Base-by-base conservation (phyloP, 2,888 invertebrate species). In the Atethmia centrago region DNA sequence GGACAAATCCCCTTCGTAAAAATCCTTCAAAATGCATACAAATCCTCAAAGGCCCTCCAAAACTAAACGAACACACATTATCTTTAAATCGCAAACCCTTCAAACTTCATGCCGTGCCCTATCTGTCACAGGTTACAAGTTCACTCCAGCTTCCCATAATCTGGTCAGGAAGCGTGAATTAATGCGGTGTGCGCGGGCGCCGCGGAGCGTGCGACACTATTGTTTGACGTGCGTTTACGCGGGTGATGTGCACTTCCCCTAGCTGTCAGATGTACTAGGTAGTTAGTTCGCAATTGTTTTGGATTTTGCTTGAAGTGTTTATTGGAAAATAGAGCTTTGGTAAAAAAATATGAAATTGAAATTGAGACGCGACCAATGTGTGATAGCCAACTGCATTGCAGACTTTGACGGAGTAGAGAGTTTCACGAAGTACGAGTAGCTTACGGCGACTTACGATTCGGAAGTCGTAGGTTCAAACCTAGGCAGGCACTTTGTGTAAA, bases 121-220 rank as follows among this genome's bases (percentile, higher is more conserved):
- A 91, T 91, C 91, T 88, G 31, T 49, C 77, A 71, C 77, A 80
- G 84, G 85, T 55, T 82, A 84, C 71, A 84, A 74, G 82, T 82
- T 79, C 82, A 72, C 72, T 82, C 66, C 65, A 78, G 64, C 71
- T 58, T 82, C 80, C 59, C 67, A 71, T 79, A 69, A n/a, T 73
- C 77, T 79, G 75, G 74, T 83, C 82, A 90, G 92, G 92, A 92
- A 90, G 90, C 88, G 82, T 64, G 84, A 90, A 92, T 92, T 91
- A 91, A 87, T 77, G 74, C 85, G 82, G 80, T 85, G 85, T 86
- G 86, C 86, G 87, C 87, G 16, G 70, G 77, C 85, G 83, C 79
- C 72, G 78, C 72, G 67, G 59, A 84, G 86, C 92, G 91, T 91
- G 92, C 85, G 79, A 0, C 80, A 25, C 55, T n/a, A 70, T 86